phyloP scores from a whole-genome alignment of 2,888 invertebrate species.

The Deilephila elpenor region DNA sequence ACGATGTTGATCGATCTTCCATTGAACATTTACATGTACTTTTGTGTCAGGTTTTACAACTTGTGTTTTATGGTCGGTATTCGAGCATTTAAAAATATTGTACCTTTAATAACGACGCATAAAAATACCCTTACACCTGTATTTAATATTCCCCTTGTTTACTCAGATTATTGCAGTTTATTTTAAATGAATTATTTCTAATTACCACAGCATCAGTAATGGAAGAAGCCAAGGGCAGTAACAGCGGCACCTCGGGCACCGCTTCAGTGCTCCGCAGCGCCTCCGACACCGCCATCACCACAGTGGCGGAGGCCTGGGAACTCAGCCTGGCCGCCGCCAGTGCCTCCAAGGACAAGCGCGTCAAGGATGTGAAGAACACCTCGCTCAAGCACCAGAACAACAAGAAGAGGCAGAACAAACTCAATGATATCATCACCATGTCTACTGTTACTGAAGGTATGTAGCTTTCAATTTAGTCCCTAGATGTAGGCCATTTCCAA shows the following conservation, averaged over 20 bases:
- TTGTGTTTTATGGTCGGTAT: too few relatives aligned
- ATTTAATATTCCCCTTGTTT: too few relatives aligned
- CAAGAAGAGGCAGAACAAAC: slow-evolving; percentile 70
- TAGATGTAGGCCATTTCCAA: too few relatives aligned
- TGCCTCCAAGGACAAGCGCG: slow-evolving; percentile 94
- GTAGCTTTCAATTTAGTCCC: too few relatives aligned
- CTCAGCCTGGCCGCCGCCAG: slow-evolving; percentile 94
- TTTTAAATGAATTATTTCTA: too few relatives aligned
- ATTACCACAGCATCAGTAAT: slow-evolving; percentile 59
- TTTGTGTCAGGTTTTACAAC: too few relatives aligned
- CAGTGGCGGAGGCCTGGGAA: slow-evolving; percentile 91
- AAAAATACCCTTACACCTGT: too few relatives aligned
- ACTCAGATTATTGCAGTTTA: too few relatives aligned
- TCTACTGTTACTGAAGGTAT: slow-evolving; percentile 62
- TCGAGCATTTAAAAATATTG: too few relatives aligned
- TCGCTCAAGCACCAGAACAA: slow-evolving; percentile 72
- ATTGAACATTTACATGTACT: too few relatives aligned
- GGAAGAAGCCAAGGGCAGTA: slow-evolving; percentile 54
- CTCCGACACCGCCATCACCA: slow-evolving; percentile 91
- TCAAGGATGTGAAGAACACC: slow-evolving; percentile 91
- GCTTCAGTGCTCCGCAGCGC: slow-evolving; percentile 86
- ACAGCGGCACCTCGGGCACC: slow-evolving; percentile 70
- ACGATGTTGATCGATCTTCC: too few relatives aligned
- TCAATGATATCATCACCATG: slow-evolving; percentile 55
- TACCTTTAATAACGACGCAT: too few relatives aligned